A percentile compares a stretch with the other conserved stretches of the same genome.
phyloP scores from a whole-genome alignment of 2,113 vertebrate genomes.

The Oostethus manadensis region DNA sequence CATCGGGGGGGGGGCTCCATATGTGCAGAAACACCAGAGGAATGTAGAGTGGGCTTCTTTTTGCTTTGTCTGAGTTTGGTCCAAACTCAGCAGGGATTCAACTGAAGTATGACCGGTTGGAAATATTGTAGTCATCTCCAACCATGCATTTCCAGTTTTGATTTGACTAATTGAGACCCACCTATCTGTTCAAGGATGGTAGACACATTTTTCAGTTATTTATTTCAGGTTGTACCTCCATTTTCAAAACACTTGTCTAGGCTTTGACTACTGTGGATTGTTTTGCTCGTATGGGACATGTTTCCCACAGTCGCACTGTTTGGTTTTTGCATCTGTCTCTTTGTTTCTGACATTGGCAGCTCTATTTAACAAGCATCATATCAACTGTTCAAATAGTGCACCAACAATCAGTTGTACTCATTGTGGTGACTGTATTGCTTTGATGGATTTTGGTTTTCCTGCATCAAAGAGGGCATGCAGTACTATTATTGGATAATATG shows the following conservation, averaged over 20 bases:
- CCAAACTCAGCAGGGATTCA: too few relatives aligned
- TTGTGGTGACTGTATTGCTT: constrained; percentile 20
- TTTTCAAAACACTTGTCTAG: constrained; percentile 4
- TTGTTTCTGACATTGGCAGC: constrained; percentile 37
- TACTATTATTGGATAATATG: neutral
- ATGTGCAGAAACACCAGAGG: constrained; percentile 32
- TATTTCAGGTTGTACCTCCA: too few relatives aligned
- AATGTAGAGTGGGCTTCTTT: too few relatives aligned
- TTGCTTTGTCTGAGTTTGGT: too few relatives aligned
- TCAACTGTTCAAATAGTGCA: constrained; percentile 21
- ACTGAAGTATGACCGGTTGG: too few relatives aligned
- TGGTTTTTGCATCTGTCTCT: constrained; percentile 50
- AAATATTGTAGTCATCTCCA: too few relatives aligned
- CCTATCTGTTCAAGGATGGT: too few relatives aligned
- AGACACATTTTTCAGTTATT: too few relatives aligned
- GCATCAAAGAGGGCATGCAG: constrained; percentile 49
- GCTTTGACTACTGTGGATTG: constrained; percentile 21
- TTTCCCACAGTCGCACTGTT: constrained; percentile 29
- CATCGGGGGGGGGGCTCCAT: constrained; percentile 23
- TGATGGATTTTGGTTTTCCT: constrained; percentile 45
- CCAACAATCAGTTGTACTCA: constrained; percentile 6
- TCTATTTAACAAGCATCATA: constrained; percentile 25
- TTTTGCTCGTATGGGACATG: neutral
- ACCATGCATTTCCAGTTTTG: too few relatives aligned
- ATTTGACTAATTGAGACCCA: too few relatives aligned